Evolutionary conservation across 2,888 invertebrate species (phyloP).

Genomic region (Zaprionus lineosus): DNA sequence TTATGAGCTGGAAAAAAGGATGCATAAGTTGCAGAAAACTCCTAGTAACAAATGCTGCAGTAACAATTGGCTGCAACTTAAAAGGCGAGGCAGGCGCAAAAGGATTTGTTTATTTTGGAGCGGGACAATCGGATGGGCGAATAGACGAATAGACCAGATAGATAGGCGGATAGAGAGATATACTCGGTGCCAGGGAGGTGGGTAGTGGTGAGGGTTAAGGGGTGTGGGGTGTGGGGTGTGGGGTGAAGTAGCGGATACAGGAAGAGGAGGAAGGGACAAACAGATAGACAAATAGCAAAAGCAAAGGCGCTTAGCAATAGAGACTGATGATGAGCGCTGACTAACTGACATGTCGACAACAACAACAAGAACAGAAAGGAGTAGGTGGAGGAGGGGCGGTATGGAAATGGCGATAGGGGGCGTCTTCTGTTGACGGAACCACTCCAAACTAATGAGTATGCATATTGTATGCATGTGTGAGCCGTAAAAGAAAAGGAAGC

Average conservation of each 20-base stretch:
- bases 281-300: constrained; percentile 40
- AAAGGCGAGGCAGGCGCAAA: constrained; percentile 42
- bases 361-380: constrained; percentile 9
- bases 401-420: background rate
- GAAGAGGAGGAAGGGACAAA: background rate
- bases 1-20: constrained; percentile 73
- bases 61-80: constrained; percentile 78
- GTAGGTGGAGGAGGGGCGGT: background rate
- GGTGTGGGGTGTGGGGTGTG: too few species aligned
- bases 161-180: background rate
- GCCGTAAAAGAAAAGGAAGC: constrained; percentile 17
- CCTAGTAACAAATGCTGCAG: constrained; percentile 43
- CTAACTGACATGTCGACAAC: constrained; percentile 42
- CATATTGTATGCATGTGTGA: constrained; percentile 72
- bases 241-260: too few species aligned
- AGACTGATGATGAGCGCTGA: constrained; percentile 38
- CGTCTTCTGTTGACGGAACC: constrained; percentile 73
- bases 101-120: constrained; percentile 61
- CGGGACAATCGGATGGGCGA: constrained; percentile 26
- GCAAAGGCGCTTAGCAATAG: constrained; percentile 23
- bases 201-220: too few species aligned
- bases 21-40: constrained; percentile 42
- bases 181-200: too few species aligned
- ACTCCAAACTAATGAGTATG: constrained; percentile 80
- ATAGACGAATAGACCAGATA: constrained; percentile 4